phyloP scores from a whole-genome alignment of 2,113 vertebrate species.

The Euleptes europaea region DNA sequence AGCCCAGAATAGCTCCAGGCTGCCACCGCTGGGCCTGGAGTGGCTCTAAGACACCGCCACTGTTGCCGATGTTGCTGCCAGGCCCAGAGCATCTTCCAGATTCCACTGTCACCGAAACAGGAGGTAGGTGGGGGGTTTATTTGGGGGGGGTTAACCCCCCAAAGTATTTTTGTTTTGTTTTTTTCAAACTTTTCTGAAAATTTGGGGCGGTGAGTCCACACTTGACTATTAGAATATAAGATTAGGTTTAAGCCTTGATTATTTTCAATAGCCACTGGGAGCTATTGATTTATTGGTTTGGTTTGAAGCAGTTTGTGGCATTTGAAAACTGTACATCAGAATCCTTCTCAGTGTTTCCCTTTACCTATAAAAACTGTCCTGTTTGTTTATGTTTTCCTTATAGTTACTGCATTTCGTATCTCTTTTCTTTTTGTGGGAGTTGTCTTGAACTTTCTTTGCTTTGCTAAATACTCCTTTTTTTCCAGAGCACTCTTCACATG shows the following conservation, averaged over 20 bases:
- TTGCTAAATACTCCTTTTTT: not conserved
- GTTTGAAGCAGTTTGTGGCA: not conserved
- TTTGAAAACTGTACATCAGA: not conserved
- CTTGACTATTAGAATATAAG: not conserved
- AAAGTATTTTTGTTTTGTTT: no score
- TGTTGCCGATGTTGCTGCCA: no score
- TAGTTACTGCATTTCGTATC: not conserved
- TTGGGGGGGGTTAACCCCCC: no score
- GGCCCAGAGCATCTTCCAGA: no score
- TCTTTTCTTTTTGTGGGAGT: not conserved
- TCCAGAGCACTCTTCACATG: not conserved
- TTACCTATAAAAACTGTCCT: not conserved
- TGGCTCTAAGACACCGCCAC: no score
- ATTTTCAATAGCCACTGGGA: not conserved
- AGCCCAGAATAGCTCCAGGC: no score
- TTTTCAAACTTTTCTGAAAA: no score
- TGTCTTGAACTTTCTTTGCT: not conserved
- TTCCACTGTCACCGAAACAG: no score
- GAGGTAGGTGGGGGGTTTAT: no score
- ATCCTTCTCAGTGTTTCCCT: not conserved
- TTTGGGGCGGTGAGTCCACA: no score
- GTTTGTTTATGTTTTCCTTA: not conserved
- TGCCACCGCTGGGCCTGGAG: no score
- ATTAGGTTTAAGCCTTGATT: not conserved
- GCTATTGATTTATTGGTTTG: not conserved